A percentile compares a stretch with the other conserved stretches of the same genome.
Conservation (phyloP, 2,888 invertebrate species). For the Athetis lepigone region DNA sequence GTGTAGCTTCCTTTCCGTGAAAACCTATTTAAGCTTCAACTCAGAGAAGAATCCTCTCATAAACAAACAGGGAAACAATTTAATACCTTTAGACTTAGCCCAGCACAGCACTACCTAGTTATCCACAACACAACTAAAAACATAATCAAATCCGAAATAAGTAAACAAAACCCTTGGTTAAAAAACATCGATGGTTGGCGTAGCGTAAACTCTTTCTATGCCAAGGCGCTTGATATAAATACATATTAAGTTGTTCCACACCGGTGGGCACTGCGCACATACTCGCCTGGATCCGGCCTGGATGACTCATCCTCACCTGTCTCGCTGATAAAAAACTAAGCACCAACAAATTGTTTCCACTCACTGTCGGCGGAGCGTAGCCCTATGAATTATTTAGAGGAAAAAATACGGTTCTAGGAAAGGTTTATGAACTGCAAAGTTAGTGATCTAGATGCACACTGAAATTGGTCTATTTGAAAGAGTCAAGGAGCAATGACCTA, state of each 20-base stretch:
- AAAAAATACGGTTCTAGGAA: conserved; percentile 20
- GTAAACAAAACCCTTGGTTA: conserved; percentile 40
- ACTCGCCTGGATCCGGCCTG: conserved; percentile 65
- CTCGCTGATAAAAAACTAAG: conserved; percentile 54
- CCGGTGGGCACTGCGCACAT: conserved; percentile 54
- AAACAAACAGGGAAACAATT: too few relatives aligned
- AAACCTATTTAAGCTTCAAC: too few relatives aligned
- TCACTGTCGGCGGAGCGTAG: conserved; percentile 61
- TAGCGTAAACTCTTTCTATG: conserved; percentile 61
- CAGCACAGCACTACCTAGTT: too few relatives aligned
- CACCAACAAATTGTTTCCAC: conserved; percentile 55
- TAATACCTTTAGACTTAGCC: too few relatives aligned
- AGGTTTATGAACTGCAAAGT: conserved; percentile 54
- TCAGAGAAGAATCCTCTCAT: too few relatives aligned
- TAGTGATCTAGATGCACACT: conserved; percentile 30
- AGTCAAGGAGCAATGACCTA: conserved; percentile 2
- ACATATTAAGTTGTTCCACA: conserved; percentile 67
- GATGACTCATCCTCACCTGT: conserved; percentile 65
- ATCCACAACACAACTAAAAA: too few relatives aligned
- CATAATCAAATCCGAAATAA: background rate
- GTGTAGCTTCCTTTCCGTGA: too few relatives aligned
- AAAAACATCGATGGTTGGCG: conserved; percentile 44
- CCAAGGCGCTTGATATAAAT: conserved; percentile 63
- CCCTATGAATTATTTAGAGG: conserved; percentile 57
- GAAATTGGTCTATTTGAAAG: conserved; percentile 27